These are phyloP conservation scores for Batillaria attramentaria DNA, from an alignment of 1,140 invertebrate genomes.

Conservation along the genomic window DNA sequence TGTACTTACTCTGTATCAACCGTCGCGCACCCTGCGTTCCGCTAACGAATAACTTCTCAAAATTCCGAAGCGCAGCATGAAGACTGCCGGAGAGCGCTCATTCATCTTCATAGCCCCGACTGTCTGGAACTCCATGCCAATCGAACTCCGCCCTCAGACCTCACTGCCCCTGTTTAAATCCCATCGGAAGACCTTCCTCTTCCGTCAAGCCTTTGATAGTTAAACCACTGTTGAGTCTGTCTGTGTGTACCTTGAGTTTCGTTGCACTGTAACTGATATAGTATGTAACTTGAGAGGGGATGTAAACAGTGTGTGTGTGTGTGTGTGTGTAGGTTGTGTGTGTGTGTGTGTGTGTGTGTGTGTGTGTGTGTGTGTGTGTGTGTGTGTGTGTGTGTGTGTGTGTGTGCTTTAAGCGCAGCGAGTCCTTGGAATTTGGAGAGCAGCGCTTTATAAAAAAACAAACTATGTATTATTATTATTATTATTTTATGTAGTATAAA, in stretches of 20 bases:
- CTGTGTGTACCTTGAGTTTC: not conserved
- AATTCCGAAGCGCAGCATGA: too few relatives aligned
- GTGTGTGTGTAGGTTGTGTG: not conserved
- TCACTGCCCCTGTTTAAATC: not conserved
- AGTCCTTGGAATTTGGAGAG: not conserved
- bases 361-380: slow-evolving; percentile 2
- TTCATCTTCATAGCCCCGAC: too few relatives aligned
- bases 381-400: slow-evolving; percentile 2
- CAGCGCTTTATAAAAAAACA: not conserved
- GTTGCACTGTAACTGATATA: not conserved
- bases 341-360: too few relatives aligned
- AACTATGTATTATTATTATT: not conserved
- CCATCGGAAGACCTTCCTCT: not conserved
- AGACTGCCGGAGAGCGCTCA: too few relatives aligned
- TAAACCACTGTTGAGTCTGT: not conserved
- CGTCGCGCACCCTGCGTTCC: too few relatives aligned
- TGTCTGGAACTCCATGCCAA: too few relatives aligned
- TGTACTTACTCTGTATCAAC: too few relatives aligned
- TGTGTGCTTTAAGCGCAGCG: not conserved
- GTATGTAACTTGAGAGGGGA: not conserved
- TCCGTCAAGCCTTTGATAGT: not conserved
- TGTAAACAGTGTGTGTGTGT: not conserved
- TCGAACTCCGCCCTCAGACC: too few relatives aligned
- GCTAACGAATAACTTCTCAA: too few relatives aligned
- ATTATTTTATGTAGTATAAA: not conserved